Evolutionary conservation across 2,888 invertebrate genomes (phyloP), one percentile per base, ranked within the genome.

Genomic region (Argyresthia goedartella): DNA sequence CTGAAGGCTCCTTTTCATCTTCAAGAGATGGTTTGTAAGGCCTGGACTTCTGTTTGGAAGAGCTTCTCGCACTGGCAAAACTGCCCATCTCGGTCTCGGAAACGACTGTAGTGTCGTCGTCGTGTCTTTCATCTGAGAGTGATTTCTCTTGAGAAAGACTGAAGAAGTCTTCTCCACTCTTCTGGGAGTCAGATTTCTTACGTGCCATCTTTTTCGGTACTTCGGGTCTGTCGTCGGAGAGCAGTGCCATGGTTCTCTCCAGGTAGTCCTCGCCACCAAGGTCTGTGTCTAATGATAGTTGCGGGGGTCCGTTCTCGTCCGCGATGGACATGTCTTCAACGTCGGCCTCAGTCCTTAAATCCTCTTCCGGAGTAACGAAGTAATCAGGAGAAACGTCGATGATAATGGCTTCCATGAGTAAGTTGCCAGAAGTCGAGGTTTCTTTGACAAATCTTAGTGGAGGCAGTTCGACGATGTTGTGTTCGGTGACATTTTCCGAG

Each of bases 361-460:
- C 95, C 65, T 95, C 94, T 60, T 91, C 92, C 3, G 91, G 91
- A n/a, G 91, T 88, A 0, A 89, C 88, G 65, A 95, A 95, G 63
- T 94, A 95, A 59, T 95, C 94, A 0, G 95, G 94, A 0, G 93
- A 92, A 0, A 96, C 95, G 58, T 96, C 96, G 51, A 96, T 95
- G 11, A 96, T 92, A 33, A 96, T 93, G 0, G 96, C 96, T 80
- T 96, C 96, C 95, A 96, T 95, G 0, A 95, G 73, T 1, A 96
- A 81, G 69, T 95, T 95, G 6, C 95, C 95, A 0, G 95, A 94
- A 8, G 92, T 94, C 0, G 95, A 95, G 0, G 95, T 93, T 85
- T 96, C 96, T 73, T 96, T 95, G 0, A 94, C 92, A 73, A 96
- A 96, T 56, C 96, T 88, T 62, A 96, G 79, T 2, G 96, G 95